phyloP scores from a whole-genome alignment of 2,113 vertebrate genomes.

The Amazona vittata region DNA sequence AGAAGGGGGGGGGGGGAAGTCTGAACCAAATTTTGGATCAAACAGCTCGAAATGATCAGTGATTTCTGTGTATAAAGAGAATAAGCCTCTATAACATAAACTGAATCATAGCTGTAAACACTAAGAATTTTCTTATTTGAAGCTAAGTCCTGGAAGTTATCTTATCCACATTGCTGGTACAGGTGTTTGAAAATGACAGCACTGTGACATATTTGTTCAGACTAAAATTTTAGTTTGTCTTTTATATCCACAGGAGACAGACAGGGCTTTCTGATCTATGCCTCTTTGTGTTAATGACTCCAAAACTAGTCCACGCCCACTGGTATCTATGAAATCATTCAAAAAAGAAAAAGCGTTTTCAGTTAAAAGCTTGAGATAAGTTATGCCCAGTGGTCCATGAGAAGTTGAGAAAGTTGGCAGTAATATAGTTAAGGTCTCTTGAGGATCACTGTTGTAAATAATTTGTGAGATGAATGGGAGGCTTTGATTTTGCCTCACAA shows the following conservation, averaged over 20 bases:
- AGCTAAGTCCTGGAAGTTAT: neutral
- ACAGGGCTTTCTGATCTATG: neutral
- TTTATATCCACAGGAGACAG: neutral
- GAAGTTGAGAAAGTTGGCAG: neutral
- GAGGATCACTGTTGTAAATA: neutral
- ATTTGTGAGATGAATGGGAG: neutral
- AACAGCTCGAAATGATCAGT: neutral
- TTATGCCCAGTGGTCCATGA: neutral
- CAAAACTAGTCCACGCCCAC: neutral
- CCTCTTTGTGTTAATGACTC: neutral
- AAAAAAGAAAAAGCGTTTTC: neutral
- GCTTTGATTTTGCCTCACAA: neutral
- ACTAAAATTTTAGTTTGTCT: neutral
- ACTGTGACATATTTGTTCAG: neutral
- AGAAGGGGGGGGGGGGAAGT: accelerated
- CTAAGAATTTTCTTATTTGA: neutral
- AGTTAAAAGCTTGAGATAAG: neutral
- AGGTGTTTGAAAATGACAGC: neutral
- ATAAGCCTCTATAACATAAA: neutral
- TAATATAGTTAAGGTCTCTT: neutral
- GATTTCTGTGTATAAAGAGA: neutral
- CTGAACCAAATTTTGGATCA: neutral
- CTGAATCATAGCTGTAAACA: neutral
- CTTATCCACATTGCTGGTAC: neutral
- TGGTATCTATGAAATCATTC: neutral